phyloP scores from a whole-genome alignment of 2,888 invertebrate species.

The Rhopalosiphum nymphaeae region DNA sequence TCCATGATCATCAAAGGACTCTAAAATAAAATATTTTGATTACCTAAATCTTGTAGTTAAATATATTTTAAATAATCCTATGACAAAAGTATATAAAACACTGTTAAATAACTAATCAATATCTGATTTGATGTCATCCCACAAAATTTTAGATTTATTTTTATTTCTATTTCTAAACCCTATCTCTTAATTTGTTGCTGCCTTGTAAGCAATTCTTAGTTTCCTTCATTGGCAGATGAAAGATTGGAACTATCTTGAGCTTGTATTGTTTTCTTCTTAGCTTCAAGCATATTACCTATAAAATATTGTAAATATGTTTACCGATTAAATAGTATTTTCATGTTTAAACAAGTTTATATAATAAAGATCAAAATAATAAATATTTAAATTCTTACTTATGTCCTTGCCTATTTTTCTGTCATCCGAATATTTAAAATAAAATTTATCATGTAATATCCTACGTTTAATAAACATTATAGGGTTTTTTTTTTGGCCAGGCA shows the following conservation, averaged over 20 bases:
- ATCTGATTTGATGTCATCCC: neutral
- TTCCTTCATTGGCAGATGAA: neutral
- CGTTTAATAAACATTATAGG: neutral
- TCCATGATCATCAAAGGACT: neutral
- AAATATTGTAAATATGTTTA: neutral
- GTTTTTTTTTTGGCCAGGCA: neutral
- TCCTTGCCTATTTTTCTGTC: neutral
- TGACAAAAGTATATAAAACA: neutral
- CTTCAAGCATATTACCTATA: neutral
- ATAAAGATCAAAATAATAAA: neutral
- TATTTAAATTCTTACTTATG: neutral
- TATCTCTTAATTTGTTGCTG: neutral
- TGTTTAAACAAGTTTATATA: neutral
- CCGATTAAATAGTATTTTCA: neutral
- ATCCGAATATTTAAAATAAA: neutral
- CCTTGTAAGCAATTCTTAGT: neutral
- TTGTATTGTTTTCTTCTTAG: neutral
- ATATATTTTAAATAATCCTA: neutral
- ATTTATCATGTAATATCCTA: neutral
- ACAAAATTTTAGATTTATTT: neutral
- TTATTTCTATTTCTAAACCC: neutral
- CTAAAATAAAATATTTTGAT: neutral
- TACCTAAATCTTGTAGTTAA: neutral
- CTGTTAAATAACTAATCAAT: neutral
- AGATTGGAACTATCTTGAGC: neutral